These are phyloP conservation scores for Phymastichus coffea DNA, from an alignment of 1,140 invertebrate species.

Conservation along the genomic window DNA sequence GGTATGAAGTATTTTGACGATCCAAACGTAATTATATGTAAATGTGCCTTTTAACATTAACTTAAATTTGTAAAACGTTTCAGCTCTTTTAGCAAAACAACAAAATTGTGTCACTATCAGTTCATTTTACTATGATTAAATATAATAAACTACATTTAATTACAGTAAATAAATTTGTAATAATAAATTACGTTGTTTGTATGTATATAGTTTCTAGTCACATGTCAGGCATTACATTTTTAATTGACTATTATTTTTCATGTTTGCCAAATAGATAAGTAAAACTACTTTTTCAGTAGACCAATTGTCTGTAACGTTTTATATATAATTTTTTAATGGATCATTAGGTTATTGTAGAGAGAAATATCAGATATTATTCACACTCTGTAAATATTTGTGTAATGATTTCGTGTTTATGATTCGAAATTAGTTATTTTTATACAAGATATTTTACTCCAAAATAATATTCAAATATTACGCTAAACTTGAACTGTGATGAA, in stretches of 20 bases:
- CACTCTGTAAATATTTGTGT: neutral
- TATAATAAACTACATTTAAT: too few species aligned
- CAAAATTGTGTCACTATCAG: too few species aligned
- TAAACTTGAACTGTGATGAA: neutral
- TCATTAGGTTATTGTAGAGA: neutral
- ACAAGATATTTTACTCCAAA: neutral
- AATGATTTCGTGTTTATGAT: neutral
- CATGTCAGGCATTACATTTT: neutral
- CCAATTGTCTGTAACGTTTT: too few species aligned
- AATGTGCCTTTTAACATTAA: too few species aligned
- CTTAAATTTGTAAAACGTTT: too few species aligned
- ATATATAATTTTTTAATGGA: neutral
- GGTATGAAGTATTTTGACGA: too few species aligned
- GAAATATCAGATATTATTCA: neutral
- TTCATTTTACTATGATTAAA: too few species aligned
- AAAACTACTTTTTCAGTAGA: too few species aligned
- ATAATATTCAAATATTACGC: neutral
- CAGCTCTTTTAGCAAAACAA: too few species aligned
- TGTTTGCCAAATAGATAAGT: neutral
- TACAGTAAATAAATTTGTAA: too few species aligned
- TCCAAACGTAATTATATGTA: too few species aligned
- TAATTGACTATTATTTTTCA: neutral
- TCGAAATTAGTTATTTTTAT: neutral
- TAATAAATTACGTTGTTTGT: too few species aligned
- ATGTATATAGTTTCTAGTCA: slow-evolving; percentile 7